phyloP scores from a whole-genome alignment of 2,888 invertebrate genomes.

The Entomobrya proxima region DNA sequence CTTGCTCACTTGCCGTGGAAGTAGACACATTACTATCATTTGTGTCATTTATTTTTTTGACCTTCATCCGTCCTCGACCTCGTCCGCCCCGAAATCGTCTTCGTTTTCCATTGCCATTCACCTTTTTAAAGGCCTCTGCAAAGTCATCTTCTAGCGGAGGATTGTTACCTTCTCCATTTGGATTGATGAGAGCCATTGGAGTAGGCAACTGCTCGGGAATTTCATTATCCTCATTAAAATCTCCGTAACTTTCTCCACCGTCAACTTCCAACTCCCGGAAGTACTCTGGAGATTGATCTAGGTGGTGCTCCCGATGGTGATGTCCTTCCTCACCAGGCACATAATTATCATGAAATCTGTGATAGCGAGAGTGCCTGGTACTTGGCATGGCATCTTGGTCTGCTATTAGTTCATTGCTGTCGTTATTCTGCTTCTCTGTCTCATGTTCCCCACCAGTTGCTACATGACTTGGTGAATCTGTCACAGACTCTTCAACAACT shows the following conservation, averaged over 20 bases:
- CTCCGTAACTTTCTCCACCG: slow-evolving; percentile 45
- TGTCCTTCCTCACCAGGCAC: not conserved
- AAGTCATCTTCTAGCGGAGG: slow-evolving; percentile 73
- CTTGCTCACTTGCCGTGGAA: not conserved
- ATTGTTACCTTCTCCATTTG: slow-evolving; percentile 71
- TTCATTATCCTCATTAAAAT: slow-evolving; percentile 64
- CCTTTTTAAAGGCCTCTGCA: slow-evolving; percentile 73
- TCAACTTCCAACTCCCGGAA: slow-evolving; percentile 33
- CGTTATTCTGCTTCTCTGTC: not conserved
- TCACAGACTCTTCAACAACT: not conserved
- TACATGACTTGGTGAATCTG: not conserved
- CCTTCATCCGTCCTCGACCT: slow-evolving; percentile 67
- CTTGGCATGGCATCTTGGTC: not conserved
- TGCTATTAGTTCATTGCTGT: not conserved
- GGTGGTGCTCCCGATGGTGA: not conserved
- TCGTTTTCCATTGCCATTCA: slow-evolving; percentile 65
- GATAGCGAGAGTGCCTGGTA: slow-evolving; percentile 30
- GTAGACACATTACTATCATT: not conserved
- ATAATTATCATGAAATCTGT: slow-evolving; percentile 19
- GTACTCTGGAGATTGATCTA: slow-evolving; percentile 43
- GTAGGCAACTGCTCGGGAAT: slow-evolving; percentile 69
- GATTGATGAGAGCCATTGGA: slow-evolving; percentile 72
- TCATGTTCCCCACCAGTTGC: not conserved
- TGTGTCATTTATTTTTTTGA: slow-evolving; percentile 53
- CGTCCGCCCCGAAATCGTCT: slow-evolving; percentile 60